A percentile compares a stretch with the other conserved stretches of the same genome.
Conservation (phyloP, 2,888 invertebrate species). For the Lasioglossum morio region DNA sequence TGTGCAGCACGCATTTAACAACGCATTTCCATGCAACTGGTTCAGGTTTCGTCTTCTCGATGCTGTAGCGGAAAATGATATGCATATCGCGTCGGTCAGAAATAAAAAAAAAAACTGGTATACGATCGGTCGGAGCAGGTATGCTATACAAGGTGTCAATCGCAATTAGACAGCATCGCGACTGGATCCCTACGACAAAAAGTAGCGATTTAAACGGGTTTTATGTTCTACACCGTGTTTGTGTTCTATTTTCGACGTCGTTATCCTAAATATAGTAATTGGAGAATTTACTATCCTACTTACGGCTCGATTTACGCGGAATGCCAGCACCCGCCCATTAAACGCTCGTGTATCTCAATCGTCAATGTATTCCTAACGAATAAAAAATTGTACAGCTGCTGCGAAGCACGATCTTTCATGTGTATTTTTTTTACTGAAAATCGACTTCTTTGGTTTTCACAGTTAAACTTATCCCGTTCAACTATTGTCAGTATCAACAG, state of each 20-base stretch:
- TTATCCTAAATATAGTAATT: not conserved
- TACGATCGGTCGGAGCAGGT: not conserved
- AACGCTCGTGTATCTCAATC: not conserved
- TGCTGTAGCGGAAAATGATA: not conserved
- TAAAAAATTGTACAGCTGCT: not conserved
- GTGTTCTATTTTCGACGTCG: not conserved
- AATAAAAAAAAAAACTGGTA: constrained; percentile 3
- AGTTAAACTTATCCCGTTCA: no score
- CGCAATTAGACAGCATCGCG: not conserved
- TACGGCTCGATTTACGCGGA: not conserved
- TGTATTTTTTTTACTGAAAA: no score
- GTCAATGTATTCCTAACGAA: not conserved
- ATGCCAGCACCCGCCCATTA: not conserved
- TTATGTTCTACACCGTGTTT: not conserved
- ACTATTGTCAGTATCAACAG: no score
- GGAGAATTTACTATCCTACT: not conserved
- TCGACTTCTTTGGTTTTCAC: no score
- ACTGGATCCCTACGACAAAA: not conserved
- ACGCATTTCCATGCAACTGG: not conserved
- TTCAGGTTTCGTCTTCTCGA: not conserved
- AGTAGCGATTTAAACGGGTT: not conserved
- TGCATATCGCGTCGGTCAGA: not conserved
- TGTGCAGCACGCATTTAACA: not conserved
- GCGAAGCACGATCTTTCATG: not conserved
- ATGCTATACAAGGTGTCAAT: not conserved